These are phyloP conservation scores for Calidris pygmaea DNA, from an alignment of 2,113 vertebrate species.

Conservation along the genomic window DNA sequence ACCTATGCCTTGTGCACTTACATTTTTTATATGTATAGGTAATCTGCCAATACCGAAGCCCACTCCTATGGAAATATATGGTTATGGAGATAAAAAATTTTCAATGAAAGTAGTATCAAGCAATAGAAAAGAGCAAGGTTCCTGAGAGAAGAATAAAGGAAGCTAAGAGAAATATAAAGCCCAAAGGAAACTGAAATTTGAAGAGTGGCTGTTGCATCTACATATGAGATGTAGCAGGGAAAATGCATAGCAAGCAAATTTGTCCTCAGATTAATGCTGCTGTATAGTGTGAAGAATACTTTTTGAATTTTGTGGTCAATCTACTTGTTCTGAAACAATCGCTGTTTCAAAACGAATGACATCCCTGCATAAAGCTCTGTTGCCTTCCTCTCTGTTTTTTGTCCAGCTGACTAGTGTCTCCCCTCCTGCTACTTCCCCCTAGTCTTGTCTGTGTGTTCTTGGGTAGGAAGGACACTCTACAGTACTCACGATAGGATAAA, in stretches of 20 bases:
- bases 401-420: background rate
- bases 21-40: background rate
- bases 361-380: background rate
- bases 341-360: background rate
- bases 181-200: background rate
- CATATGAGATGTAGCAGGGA: background rate
- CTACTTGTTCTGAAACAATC: background rate
- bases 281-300: background rate
- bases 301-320: background rate
- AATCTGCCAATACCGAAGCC: background rate
- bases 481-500: background rate
- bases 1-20: background rate
- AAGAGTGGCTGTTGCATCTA: background rate
- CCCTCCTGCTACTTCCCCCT: background rate
- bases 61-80: background rate
- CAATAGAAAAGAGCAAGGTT: background rate
- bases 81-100: background rate
- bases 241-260: background rate
- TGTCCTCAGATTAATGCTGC: background rate
- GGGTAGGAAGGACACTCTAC: background rate
- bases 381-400: background rate
- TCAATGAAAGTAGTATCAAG: background rate
- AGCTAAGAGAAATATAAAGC: background rate
- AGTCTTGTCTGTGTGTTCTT: background rate
- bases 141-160: background rate